phyloP scores from a whole-genome alignment of 1,140 invertebrate species.

The Melitaea cinxia region DNA sequence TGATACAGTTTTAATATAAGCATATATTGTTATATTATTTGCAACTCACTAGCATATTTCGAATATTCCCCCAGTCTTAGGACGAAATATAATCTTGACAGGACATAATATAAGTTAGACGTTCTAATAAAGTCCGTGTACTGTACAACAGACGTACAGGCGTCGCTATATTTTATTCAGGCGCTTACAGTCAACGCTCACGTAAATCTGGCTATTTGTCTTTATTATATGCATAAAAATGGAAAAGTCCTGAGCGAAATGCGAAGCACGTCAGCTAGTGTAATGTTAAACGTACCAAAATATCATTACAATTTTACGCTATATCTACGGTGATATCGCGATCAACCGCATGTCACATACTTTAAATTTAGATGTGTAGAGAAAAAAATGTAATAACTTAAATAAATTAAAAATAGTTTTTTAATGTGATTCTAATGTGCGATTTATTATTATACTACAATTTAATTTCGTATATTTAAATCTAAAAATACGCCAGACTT shows the following conservation, averaged over 20 bases:
- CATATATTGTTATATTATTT: too few relatives aligned
- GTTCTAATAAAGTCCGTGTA: not conserved
- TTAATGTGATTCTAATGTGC: too few relatives aligned
- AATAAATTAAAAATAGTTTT: too few relatives aligned
- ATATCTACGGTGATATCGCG: not conserved
- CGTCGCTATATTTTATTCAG: conserved; percentile 25
- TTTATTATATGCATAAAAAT: conserved; percentile 35
- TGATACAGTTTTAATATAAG: too few relatives aligned
- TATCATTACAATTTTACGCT: conserved; percentile 9
- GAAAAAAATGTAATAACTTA: too few relatives aligned
- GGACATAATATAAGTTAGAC: not conserved
- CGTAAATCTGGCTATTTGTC: conserved; percentile 37
- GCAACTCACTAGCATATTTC: too few relatives aligned
- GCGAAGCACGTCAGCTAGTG: conserved; percentile 9
- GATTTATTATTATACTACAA: too few relatives aligned
- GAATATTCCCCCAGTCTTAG: not conserved
- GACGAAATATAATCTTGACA: not conserved
- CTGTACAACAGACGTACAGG: not conserved
- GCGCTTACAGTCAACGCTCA: conserved; percentile 27
- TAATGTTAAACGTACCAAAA: conserved; percentile 9
- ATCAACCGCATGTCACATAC: too few relatives aligned
- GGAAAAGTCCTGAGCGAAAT: conserved; percentile 21
- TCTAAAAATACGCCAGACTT: too few relatives aligned
- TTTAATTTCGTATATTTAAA: too few relatives aligned
- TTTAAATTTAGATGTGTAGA: too few relatives aligned